phyloP scores from a whole-genome alignment of 2,113 vertebrate genomes.

The Vulpes ferrilata region DNA sequence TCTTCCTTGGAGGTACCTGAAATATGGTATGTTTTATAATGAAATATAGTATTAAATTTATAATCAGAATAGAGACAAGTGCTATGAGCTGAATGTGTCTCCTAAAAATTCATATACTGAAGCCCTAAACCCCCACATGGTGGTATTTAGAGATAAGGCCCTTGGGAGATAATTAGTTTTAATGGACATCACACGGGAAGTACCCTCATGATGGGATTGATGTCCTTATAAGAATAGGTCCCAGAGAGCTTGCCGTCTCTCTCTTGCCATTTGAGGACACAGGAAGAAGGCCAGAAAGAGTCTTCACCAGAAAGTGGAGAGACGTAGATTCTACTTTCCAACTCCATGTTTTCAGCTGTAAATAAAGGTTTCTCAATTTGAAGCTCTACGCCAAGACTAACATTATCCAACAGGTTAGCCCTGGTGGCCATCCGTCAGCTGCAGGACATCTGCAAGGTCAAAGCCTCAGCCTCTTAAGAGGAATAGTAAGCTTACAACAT shows the following conservation, averaged over 20 bases:
- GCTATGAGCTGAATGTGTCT: not conserved
- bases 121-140: not conserved
- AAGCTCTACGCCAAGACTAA: not conserved
- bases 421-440: not conserved
- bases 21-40: slow-evolving; percentile 20
- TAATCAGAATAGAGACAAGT: not conserved
- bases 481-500: not conserved
- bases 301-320: not conserved
- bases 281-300: not conserved
- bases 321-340: not conserved
- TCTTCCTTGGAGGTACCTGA: not conserved
- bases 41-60: not conserved
- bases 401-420: not conserved
- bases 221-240: not conserved
- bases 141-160: not conserved
- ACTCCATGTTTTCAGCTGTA: not conserved
- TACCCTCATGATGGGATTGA: not conserved
- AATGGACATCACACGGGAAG: not conserved
- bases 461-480: not conserved
- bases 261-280: not conserved
- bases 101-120: not conserved
- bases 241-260: not conserved
- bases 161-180: not conserved
- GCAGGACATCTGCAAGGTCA: not conserved
- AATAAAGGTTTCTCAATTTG: not conserved